These are phyloP conservation scores for Adelges cooleyi DNA, from an alignment of 1,140 invertebrate species.

Conservation along the genomic window DNA sequence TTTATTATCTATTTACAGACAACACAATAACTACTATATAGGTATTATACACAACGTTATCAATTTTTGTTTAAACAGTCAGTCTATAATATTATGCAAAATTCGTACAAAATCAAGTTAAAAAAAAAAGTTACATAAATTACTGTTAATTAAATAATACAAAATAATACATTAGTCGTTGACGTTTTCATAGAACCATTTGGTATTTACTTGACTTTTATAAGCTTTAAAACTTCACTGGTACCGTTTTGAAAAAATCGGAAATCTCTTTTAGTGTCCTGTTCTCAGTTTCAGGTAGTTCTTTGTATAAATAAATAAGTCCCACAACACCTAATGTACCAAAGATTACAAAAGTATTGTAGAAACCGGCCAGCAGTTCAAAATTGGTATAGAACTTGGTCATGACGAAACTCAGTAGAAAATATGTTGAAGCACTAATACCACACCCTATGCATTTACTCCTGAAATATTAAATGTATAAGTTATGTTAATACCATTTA, in stretches of 20 bases:
- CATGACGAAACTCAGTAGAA: not conserved
- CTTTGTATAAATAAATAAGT: not conserved
- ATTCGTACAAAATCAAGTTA: too few relatives aligned
- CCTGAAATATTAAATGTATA: not conserved
- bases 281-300: slow-evolving; percentile 4
- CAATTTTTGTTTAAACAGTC: too few relatives aligned
- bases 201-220: too few relatives aligned
- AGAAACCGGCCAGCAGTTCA: not conserved
- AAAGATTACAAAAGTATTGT: not conserved
- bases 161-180: too few relatives aligned
- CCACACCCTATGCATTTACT: slow-evolving; percentile 7
- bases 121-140: too few relatives aligned
- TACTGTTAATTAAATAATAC: too few relatives aligned
- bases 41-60: too few relatives aligned
- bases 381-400: not conserved
- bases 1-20: too few relatives aligned
- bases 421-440: not conserved
- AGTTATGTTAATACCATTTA: not conserved
- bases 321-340: not conserved
- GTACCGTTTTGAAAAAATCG: not conserved
- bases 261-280: slow-evolving; percentile 5
- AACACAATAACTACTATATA: too few relatives aligned
- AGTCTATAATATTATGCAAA: too few relatives aligned
- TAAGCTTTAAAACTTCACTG: too few relatives aligned
- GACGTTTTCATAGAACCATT: too few relatives aligned